phyloP scores from a whole-genome alignment of 2,113 vertebrate species.

The Nothobranchius furzeri region DNA sequence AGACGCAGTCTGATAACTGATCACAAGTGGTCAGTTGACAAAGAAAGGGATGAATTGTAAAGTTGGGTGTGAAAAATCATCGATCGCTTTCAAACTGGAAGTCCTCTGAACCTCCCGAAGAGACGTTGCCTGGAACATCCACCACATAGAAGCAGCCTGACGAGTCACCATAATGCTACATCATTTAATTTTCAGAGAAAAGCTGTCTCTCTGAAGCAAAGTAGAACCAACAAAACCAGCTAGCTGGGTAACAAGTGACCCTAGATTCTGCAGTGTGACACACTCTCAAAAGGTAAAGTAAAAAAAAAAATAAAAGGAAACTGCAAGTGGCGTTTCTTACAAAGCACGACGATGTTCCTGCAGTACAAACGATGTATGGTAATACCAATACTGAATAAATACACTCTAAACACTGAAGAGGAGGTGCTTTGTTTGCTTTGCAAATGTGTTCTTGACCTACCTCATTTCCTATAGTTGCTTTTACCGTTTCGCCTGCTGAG shows the following conservation, averaged over 20 bases:
- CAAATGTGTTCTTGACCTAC: slow-evolving; percentile 14
- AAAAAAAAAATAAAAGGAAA: neutral
- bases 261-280: neutral
- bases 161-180: neutral
- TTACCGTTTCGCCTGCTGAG: neutral
- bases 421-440: slow-evolving; percentile 10
- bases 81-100: neutral
- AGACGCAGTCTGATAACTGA: neutral
- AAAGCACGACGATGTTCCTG: neutral
- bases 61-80: neutral
- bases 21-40: neutral
- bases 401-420: neutral
- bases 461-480: slow-evolving; percentile 4
- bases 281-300: neutral
- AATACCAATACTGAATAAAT: neutral
- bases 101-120: neutral
- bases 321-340: neutral
- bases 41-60: neutral
- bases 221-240: neutral
- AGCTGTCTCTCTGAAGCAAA: neutral
- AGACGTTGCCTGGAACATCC: neutral
- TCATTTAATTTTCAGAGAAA: neutral
- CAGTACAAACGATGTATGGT: neutral
- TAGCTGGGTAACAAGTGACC: neutral
- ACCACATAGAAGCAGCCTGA: neutral